Base-by-base conservation (phyloP, 2,888 invertebrate species). In the Apantesis nais region DNA sequence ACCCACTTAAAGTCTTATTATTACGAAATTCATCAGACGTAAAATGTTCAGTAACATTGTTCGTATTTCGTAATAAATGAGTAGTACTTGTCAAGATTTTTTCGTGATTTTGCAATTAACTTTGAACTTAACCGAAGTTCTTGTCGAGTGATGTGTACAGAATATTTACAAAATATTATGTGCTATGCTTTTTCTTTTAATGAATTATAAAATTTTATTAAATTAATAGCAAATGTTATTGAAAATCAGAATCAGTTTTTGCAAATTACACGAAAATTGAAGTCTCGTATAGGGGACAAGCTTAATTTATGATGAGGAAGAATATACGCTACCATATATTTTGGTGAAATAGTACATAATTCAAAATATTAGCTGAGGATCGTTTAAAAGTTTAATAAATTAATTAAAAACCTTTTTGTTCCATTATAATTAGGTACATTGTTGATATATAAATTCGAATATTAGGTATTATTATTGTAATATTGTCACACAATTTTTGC, bases 401-500 rank as follows among this genome's bases (percentile, higher is more conserved):
- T n/a, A n/a, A n/a, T 2, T 8, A 19, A 63, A 19, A 34, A 12
- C 2, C 7, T 25, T 62, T 41, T 39, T 62, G 11, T 9, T 2
- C 29, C 19, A 14, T 63, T 29, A 41, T 25, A 62, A 22, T 61
- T n/a, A 4, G 8, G 16, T 41, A 39, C 16, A 62, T 16, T 39
- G 8, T 25, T 62, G 39, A 16, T 39, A 1, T 34, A 16, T 62
- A 52, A 25, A 41, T 37, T 62, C 16, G 25, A 52, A 63, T 63
- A 29, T 29, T 41, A 29, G 11, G 19, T 41, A 41, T 25, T 41
- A 12, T 44, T 22, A 63, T 22, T 63, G 22, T 44, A 63, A 63
- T 63, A 63, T 63, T 44, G 63, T 63, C 63, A 58, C 5, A 29
- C 29, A 58, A 29, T 58, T 29, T 63, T 29, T 3, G 19, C 41